Base-by-base conservation (phyloP, 2,113 vertebrate genomes). In the Dolichallabes microphthalmus region DNA sequence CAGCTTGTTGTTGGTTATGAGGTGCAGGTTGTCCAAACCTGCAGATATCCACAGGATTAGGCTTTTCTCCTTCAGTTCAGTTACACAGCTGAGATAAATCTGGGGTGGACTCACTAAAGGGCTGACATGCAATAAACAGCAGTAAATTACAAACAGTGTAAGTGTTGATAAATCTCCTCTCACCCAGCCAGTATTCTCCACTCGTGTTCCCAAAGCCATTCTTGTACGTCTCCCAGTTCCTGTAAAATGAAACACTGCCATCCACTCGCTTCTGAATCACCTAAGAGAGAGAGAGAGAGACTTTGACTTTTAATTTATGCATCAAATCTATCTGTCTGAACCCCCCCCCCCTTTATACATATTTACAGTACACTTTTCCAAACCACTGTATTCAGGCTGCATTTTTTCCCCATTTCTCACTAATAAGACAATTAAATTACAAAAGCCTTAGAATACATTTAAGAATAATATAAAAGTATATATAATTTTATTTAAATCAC, bases 171-270 rank as follows among this genome's bases (percentile, higher is more conserved):
- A 45, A 45, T 8, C 45, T 45, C 45, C 45, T 39, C 89, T 90
- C 53, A 93, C 90, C 90, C 1, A 93, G 89, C 91, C 93, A 93
- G 74, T 91, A 91, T 82, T 93, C 93, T 35, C 90, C 86, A 57
- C 82, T 82, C 45, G 86, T 71, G 10, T 91, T 86, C 27, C 92
- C 90, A 88, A 92, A 93, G 32, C 91, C 92, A 61, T 79, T 71
- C 61, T 88, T 91, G 60, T 93, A 93, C 7, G 86, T 52, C 0
- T 22, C 83, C 90, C 91, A 93, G 3, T 82, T 79, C 10, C 90
- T 90, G 85, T 58, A 90, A 90, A 92, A 91, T 73, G 58, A 91
- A 60, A 88, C 89, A n/a, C 76, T 85, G 64, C 93, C 90, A 52
- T 93, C 89, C 3, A 87, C 14, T 83, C 90, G 88, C 80, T 78